These are phyloP conservation scores for Druon quercuslanigerum DNA, from an alignment of 1,140 invertebrate species.

Conservation along the genomic window DNA sequence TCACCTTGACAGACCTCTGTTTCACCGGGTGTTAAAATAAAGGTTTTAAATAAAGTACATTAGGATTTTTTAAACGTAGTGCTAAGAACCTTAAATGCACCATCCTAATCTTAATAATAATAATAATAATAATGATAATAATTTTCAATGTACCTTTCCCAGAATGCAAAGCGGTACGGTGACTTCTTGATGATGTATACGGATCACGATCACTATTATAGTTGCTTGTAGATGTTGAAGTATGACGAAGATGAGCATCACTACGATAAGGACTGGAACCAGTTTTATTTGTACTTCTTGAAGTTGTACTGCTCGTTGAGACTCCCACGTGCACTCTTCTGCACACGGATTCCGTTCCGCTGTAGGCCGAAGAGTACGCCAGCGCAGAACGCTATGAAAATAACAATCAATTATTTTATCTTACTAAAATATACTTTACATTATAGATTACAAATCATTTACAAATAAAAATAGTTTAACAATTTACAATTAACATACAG, in stretches of 20 bases:
- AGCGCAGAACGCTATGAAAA: constrained; percentile 84
- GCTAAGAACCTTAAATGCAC: too few relatives aligned
- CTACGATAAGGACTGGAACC: constrained; percentile 93
- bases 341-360: constrained; percentile 73
- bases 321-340: constrained; percentile 90
- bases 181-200: constrained; percentile 65
- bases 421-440: too few relatives aligned
- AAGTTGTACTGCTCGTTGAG: constrained; percentile 96
- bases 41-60: too few relatives aligned
- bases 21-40: too few relatives aligned
- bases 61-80: too few relatives aligned
- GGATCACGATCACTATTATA: constrained; percentile 85
- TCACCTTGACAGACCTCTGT: too few relatives aligned
- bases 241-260: constrained; percentile 86
- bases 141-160: constrained; percentile 60
- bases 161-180: constrained; percentile 60
- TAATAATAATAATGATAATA: constrained; percentile 25
- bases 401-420: not conserved
- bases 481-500: too few relatives aligned
- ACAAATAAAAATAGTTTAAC: too few relatives aligned
- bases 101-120: too few relatives aligned
- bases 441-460: too few relatives aligned
- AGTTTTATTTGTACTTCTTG: constrained; percentile 94
- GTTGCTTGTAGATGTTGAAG: constrained; percentile 88
- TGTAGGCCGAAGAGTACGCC: constrained; percentile 81